Percentiles rank a stretch among this genome's conserved stretches.
phyloP scores from a whole-genome alignment of 2,113 vertebrate species.

The Coptodon rendalli region DNA sequence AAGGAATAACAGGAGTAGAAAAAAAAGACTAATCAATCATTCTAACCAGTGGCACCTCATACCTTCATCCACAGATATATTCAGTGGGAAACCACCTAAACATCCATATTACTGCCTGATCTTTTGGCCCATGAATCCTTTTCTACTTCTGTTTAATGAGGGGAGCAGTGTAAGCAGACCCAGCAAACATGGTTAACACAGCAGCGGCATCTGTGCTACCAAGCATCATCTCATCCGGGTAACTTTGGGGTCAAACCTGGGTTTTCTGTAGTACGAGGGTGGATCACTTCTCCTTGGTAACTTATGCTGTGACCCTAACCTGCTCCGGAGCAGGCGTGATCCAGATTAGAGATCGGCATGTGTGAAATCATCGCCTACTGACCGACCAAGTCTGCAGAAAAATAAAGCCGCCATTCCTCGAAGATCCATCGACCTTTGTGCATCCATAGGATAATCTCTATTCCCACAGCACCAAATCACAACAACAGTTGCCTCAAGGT shows the following conservation, averaged over 20 bases:
- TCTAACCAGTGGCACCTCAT: background rate
- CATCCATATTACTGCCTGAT: background rate
- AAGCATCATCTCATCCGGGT: rapidly evolving
- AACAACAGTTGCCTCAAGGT: rapidly evolving
- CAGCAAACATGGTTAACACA: background rate
- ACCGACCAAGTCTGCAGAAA: rapidly evolving
- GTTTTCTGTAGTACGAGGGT: background rate
- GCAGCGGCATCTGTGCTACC: background rate
- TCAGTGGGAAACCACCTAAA: background rate
- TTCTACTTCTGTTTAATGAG: background rate
- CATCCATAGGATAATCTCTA: background rate
- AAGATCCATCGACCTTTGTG: background rate
- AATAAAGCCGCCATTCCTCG: background rate
- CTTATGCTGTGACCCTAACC: background rate
- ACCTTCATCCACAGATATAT: background rate
- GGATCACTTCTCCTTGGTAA: background rate
- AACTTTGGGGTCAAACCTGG: background rate
- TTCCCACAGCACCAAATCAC: background rate
- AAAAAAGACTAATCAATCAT: background rate
- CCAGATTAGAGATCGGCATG: background rate
- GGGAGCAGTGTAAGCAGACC: background rate
- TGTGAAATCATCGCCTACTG: background rate
- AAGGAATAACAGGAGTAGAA: background rate
- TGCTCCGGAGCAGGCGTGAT: rapidly evolving
- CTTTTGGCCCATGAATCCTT: background rate